A percentile compares a stretch with the other conserved stretches of the same genome.
These are phyloP conservation scores for Drosophila ironensis DNA, from an alignment of 1,140 invertebrate species.

Conservation along the genomic window DNA sequence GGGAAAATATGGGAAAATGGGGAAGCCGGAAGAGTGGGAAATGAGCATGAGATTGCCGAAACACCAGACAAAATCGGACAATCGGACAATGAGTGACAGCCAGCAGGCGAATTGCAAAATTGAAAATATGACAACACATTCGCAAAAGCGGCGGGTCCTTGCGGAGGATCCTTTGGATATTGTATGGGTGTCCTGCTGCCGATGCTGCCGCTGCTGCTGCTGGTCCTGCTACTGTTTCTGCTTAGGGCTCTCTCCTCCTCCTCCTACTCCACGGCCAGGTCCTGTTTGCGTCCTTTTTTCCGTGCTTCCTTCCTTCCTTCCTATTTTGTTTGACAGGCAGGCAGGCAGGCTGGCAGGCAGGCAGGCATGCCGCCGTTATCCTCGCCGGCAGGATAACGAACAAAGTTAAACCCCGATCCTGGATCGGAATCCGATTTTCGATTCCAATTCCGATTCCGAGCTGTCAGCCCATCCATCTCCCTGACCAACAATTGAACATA, in stretches of 20 bases:
- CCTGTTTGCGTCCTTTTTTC: no score
- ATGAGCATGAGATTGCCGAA: slow-evolving; percentile 54
- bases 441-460: slow-evolving; percentile 1
- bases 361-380: no score
- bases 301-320: no score
- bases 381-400: not conserved
- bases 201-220: no score
- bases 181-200: not conserved
- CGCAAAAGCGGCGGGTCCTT: slow-evolving; percentile 41
- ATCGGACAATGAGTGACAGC: slow-evolving; percentile 28
- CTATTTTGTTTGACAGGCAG: no score
- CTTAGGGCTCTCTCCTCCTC: not conserved
- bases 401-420: slow-evolving; percentile 23
- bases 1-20: no score
- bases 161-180: not conserved
- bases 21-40: no score
- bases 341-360: no score
- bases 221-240: no score
- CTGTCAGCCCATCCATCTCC: slow-evolving; percentile 47
- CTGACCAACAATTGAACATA: slow-evolving; percentile 75
- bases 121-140: slow-evolving; percentile 75
- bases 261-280: not conserved
- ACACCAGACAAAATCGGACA: slow-evolving; percentile 44
- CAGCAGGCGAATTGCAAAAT: slow-evolving; percentile 65
- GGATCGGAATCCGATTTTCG: slow-evolving; percentile 17